A percentile compares a stretch with the other conserved stretches of the same genome.
phyloP scores from a whole-genome alignment of 2,888 invertebrate species.

The Drosophila koepferae region DNA sequence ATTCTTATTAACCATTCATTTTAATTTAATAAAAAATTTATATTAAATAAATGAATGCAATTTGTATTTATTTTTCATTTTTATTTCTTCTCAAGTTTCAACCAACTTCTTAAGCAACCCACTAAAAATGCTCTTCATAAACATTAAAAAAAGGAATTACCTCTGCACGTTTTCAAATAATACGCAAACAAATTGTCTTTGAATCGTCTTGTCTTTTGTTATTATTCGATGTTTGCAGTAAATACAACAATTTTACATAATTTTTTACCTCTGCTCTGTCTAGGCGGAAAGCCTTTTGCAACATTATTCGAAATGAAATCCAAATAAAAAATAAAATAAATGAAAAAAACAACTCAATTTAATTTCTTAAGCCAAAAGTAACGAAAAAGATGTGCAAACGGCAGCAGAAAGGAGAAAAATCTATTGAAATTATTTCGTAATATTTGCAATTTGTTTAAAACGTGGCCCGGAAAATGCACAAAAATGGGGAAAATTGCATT shows the following conservation, averaged over 20 bases:
- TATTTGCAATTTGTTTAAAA: slow-evolving; percentile 72
- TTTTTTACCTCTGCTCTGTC: slow-evolving; percentile 35
- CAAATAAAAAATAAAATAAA: slow-evolving; percentile 30
- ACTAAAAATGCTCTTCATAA: background rate
- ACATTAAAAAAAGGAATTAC: slow-evolving; percentile 28
- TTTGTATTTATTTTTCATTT: background rate
- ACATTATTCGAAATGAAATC: background rate
- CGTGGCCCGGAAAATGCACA: slow-evolving; percentile 56
- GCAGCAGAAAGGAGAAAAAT: slow-evolving; percentile 43
- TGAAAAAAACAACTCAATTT: slow-evolving; percentile 68
- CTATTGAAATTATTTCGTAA: slow-evolving; percentile 73
- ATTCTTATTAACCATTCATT: too few relatives aligned
- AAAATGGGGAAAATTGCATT: slow-evolving; percentile 37
- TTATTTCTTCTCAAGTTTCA: too few relatives aligned
- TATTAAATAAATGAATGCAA: too few relatives aligned
- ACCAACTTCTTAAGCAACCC: background rate
- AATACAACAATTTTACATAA: slow-evolving; percentile 61
- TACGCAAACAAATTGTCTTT: slow-evolving; percentile 28
- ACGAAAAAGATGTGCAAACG: slow-evolving; percentile 35
- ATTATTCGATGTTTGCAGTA: slow-evolving; percentile 25
- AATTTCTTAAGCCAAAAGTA: slow-evolving; percentile 47
- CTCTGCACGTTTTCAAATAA: slow-evolving; percentile 51
- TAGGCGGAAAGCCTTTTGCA: slow-evolving; percentile 22
- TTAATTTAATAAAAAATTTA: too few relatives aligned
- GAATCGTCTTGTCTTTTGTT: slow-evolving; percentile 25